A percentile compares a stretch with the other conserved stretches of the same genome.
Evolutionary conservation across 1,140 invertebrate genomes (phyloP).

Genomic region (Sitobion miscanthi): DNA sequence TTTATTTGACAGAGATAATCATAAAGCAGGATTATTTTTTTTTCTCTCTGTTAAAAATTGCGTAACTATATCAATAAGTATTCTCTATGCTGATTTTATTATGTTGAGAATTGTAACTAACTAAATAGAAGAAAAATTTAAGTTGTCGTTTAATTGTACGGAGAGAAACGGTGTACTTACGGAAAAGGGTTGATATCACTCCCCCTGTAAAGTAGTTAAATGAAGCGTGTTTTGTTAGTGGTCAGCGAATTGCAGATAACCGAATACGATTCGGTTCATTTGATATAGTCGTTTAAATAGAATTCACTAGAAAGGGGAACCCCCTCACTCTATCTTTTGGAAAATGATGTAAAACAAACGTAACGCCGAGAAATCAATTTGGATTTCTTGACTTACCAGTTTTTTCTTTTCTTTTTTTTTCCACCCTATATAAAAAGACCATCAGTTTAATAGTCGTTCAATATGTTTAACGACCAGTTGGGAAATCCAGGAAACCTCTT

Average conservation of each 20-base stretch:
- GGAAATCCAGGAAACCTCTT: slow-evolving; percentile 48
- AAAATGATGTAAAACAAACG: slow-evolving; percentile 51
- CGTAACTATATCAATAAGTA: not conserved
- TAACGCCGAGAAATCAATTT: slow-evolving; percentile 42
- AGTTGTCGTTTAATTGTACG: not conserved
- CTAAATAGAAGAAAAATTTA: not conserved
- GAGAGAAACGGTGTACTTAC: not conserved
- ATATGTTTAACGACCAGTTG: slow-evolving; percentile 53
- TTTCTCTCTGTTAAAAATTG: not conserved
- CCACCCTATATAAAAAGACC: slow-evolving; percentile 41
- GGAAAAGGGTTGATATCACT: not conserved
- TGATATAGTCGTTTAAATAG: slow-evolving; percentile 23
- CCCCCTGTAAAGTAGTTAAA: slow-evolving; percentile 39
- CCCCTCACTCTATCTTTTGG: not conserved
- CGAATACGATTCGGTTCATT: slow-evolving; percentile 42
- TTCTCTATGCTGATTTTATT: not conserved
- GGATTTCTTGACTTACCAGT: slow-evolving; percentile 19
- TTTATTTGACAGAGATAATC: not conserved
- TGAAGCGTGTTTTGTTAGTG: slow-evolving; percentile 52
- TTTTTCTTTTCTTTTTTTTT: slow-evolving; percentile 24
- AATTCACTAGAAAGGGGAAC: not conserved
- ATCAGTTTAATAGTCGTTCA: slow-evolving; percentile 54
- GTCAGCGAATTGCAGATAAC: slow-evolving; percentile 51
- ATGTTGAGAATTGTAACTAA: not conserved
- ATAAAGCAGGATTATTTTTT: not conserved